Evolutionary conservation across 2,888 invertebrate species (phyloP).

Genomic region (Scaptomyza tumidula): DNA sequence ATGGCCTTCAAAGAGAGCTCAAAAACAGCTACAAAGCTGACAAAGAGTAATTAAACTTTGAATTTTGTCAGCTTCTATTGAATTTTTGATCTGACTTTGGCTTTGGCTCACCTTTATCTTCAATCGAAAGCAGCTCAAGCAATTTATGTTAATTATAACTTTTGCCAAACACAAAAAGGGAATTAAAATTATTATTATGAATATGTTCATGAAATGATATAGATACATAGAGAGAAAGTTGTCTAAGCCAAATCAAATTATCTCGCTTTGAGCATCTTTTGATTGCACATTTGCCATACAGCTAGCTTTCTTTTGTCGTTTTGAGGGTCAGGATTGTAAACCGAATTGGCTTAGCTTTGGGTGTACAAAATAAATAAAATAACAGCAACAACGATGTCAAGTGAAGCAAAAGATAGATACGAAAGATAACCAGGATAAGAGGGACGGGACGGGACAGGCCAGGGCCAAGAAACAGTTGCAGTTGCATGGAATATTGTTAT

Average conservation of each 20-base stretch:
- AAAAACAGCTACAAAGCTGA: not conserved
- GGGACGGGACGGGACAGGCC: no score
- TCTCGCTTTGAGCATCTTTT: constrained; percentile 51
- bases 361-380: not conserved
- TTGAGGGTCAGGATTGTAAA: constrained; percentile 35
- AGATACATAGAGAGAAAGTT: not conserved
- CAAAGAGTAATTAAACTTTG: not conserved
- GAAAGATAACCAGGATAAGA: constrained; percentile 9
- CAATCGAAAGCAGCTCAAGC: not conserved
- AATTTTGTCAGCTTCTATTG: constrained; percentile 1
- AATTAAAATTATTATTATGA: constrained; percentile 1
- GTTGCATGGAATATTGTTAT: constrained; percentile 75
- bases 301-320: constrained; percentile 16
- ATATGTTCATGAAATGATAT: not conserved
- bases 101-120: not conserved
- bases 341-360: constrained; percentile 6
- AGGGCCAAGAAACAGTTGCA: constrained; percentile 10
- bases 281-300: constrained; percentile 36
- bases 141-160: constrained; percentile 27
- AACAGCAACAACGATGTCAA: constrained; percentile 32
- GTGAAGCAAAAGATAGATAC: constrained; percentile 25
- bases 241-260: constrained; percentile 40
- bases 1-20: not conserved
- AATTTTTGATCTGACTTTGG: not conserved
- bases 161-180: constrained; percentile 1